These are phyloP conservation scores for Watsonalla binaria DNA, from an alignment of 2,888 invertebrate species.

Conservation along the genomic window DNA sequence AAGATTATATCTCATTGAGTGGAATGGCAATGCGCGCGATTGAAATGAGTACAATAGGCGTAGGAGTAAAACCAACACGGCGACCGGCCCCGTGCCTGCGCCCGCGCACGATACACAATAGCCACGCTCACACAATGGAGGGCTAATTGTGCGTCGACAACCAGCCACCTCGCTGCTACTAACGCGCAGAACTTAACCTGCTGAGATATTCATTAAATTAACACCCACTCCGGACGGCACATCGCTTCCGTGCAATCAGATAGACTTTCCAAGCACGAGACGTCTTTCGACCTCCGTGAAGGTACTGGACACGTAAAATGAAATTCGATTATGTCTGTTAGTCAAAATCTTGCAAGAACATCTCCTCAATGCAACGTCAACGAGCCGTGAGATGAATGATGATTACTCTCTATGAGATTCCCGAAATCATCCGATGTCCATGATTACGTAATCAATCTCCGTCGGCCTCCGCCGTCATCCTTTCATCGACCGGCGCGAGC, in stretches of 20 bases:
- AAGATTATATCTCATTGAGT: conserved; percentile 67
- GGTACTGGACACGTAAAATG: conserved; percentile 44
- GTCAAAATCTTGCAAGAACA: conserved; percentile 38
- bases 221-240: conserved; percentile 9
- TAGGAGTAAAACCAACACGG: conserved; percentile 67
- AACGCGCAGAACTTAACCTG: conserved; percentile 28
- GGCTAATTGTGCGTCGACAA: conserved; percentile 75
- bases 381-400: conserved; percentile 71
- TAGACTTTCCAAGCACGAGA: conserved; percentile 21
- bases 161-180: conserved; percentile 51
- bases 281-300: conserved; percentile 22
- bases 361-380: conserved; percentile 54
- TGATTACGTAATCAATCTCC: conserved; percentile 77
- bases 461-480: conserved; percentile 62
- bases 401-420: conserved; percentile 70
- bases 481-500: conserved; percentile 65
- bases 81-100: conserved; percentile 31
- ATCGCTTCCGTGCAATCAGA: conserved; percentile 26
- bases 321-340: conserved; percentile 35
- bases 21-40: conserved; percentile 56
- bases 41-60: conserved; percentile 64
- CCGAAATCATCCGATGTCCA: conserved; percentile 65
- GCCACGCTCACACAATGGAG: conserved; percentile 50
- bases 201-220: conserved; percentile 32
- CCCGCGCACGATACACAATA: conserved; percentile 54